These are phyloP conservation scores for Ammodramus savannarum DNA, from an alignment of 2,113 vertebrate species.

Conservation along the genomic window DNA sequence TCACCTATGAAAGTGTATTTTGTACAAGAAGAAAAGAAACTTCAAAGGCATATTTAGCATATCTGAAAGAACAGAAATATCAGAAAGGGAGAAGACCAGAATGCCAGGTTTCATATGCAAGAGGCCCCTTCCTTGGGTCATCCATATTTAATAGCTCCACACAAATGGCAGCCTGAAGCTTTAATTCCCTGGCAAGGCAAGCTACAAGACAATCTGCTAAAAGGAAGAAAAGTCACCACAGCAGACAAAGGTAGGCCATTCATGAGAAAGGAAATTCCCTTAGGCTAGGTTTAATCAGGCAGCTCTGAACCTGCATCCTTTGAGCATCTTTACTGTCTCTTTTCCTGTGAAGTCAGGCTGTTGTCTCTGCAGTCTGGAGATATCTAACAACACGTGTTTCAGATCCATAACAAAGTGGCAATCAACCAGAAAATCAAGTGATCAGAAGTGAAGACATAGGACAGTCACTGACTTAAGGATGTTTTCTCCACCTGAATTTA, in stretches of 20 bases:
- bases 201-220: background rate
- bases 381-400: background rate
- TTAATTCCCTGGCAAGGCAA: background rate
- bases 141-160: constrained; percentile 3
- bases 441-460: background rate
- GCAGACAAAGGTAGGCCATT: background rate
- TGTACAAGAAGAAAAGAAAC: background rate
- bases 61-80: background rate
- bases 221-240: background rate
- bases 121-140: background rate
- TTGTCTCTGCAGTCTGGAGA: background rate
- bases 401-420: background rate
- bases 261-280: background rate
- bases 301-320: background rate
- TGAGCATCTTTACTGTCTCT: background rate
- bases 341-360: background rate
- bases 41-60: background rate
- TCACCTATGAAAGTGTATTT: background rate
- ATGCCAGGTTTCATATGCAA: background rate
- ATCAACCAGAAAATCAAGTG: background rate
- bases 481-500: background rate
- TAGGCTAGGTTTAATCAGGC: background rate
- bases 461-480: background rate
- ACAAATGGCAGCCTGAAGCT: background rate
- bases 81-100: background rate